These are phyloP conservation scores for Crossaster papposus DNA, from an alignment of 53 echinoderm and acorn worm genomes.

Conservation along the genomic window DNA sequence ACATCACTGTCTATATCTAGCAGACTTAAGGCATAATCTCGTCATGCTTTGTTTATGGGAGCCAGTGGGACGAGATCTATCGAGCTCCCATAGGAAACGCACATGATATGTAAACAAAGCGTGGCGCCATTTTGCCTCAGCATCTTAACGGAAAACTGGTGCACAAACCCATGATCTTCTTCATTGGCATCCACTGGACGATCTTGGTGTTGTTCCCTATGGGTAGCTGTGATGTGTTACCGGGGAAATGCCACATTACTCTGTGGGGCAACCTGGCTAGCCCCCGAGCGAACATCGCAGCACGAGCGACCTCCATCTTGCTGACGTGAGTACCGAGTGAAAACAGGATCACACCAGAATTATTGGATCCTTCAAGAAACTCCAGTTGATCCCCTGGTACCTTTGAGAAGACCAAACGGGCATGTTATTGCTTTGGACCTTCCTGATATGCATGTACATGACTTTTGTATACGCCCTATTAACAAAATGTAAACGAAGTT, in stretches of 20 bases:
- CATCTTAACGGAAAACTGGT: too few relatives aligned
- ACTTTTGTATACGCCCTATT: too few relatives aligned
- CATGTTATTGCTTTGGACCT: neutral
- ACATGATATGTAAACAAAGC: too few relatives aligned
- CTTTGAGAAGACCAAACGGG: neutral
- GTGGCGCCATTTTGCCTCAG: too few relatives aligned
- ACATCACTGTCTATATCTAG: too few relatives aligned
- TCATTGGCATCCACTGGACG: constrained; percentile 25
- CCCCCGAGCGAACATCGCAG: constrained; percentile 9
- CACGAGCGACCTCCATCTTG: neutral
- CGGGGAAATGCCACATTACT: constrained; percentile 24
- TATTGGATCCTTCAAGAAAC: neutral
- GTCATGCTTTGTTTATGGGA: too few relatives aligned
- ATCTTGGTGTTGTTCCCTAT: constrained; percentile 20
- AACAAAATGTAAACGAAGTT: too few relatives aligned
- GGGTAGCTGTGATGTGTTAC: neutral
- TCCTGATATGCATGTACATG: neutral
- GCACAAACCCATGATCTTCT: constrained; percentile 4
- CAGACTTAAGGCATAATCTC: too few relatives aligned
- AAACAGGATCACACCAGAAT: constrained; percentile 10
- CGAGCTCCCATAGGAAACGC: too few relatives aligned
- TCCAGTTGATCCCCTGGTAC: constrained; percentile 13
- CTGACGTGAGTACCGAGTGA: constrained; percentile 29
- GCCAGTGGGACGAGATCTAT: too few relatives aligned
- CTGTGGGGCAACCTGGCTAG: constrained; percentile 18